These are phyloP conservation scores for Atractosteus spatula DNA, from an alignment of 2,113 vertebrate species.

Conservation along the genomic window DNA sequence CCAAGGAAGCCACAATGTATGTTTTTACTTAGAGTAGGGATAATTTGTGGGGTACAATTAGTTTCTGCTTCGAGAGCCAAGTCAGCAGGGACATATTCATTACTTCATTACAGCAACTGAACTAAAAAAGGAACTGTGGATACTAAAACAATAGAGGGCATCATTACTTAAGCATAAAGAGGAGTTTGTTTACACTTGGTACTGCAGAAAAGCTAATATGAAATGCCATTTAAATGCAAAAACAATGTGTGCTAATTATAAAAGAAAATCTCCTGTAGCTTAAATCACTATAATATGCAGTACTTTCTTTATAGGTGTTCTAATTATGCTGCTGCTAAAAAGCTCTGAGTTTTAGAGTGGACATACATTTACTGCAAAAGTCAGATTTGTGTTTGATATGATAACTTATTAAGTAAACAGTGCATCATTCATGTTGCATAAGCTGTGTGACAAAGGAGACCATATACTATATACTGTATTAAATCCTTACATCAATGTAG, in stretches of 20 bases:
- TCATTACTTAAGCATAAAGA: background rate
- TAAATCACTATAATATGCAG: background rate
- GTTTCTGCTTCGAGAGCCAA: constrained; percentile 1
- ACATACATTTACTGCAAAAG: too few relatives aligned
- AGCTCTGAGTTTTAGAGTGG: too few relatives aligned
- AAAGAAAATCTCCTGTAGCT: constrained; percentile 3
- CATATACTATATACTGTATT: too few relatives aligned
- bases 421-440: too few relatives aligned
- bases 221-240: background rate
- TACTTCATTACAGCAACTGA: constrained; percentile 16
- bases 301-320: background rate
- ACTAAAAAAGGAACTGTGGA: background rate
- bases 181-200: constrained; percentile 14
- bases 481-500: too few relatives aligned
- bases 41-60: constrained; percentile 4
- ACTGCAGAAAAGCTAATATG: constrained; percentile 2
- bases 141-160: background rate
- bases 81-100: background rate
- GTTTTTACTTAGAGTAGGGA: constrained; percentile 25
- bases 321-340: too few relatives aligned
- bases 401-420: too few relatives aligned
- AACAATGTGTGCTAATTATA: background rate
- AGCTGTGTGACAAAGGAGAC: too few relatives aligned
- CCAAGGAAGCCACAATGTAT: constrained; percentile 3
- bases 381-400: too few relatives aligned